Conservation (phyloP, 37 sponge, comb jelly and placozoan genomes). For the Ephydatia muelleri region DNA sequence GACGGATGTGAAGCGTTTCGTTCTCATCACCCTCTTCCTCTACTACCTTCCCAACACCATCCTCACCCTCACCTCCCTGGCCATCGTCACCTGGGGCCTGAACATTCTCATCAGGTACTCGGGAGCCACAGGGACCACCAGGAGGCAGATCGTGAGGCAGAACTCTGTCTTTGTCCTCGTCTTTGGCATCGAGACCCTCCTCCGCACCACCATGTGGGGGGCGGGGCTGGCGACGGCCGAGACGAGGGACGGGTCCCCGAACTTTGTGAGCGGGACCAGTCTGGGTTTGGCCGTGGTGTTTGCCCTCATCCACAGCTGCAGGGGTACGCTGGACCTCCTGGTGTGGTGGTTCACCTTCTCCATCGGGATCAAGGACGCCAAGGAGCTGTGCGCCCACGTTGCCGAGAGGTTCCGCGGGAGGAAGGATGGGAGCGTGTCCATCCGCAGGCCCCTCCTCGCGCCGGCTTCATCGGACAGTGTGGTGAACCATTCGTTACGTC, state of each 20-base stretch:
- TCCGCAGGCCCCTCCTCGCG: constrained; percentile 40
- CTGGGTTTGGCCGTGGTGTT: constrained; percentile 53
- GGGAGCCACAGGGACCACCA: constrained; percentile 64
- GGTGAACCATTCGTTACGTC: constrained; percentile 70
- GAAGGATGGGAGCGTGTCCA: background rate
- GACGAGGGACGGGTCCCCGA: background rate
- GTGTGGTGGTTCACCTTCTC: constrained; percentile 77
- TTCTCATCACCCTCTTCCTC: constrained; percentile 36
- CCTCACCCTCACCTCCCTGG: constrained; percentile 47
- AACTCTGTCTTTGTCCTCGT: constrained; percentile 59
- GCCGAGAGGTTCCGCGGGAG: background rate
- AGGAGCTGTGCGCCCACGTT: background rate
- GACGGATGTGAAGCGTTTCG: background rate
- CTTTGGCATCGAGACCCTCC: constrained; percentile 56
- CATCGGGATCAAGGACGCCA: constrained; percentile 56
- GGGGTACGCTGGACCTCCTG: constrained; percentile 73
- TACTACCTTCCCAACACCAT: constrained; percentile 59
- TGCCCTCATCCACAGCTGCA: constrained; percentile 61
- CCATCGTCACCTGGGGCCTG: constrained; percentile 30
- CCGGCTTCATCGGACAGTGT: constrained; percentile 15
- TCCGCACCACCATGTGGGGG: constrained; percentile 59
- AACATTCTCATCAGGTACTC: constrained; percentile 32
- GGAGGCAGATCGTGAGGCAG: constrained; percentile 68
- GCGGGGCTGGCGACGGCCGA: constrained; percentile 21
- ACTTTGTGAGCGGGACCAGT: constrained; percentile 12